phyloP scores from a whole-genome alignment of 2,888 invertebrate genomes.

The Aquatica leii region DNA sequence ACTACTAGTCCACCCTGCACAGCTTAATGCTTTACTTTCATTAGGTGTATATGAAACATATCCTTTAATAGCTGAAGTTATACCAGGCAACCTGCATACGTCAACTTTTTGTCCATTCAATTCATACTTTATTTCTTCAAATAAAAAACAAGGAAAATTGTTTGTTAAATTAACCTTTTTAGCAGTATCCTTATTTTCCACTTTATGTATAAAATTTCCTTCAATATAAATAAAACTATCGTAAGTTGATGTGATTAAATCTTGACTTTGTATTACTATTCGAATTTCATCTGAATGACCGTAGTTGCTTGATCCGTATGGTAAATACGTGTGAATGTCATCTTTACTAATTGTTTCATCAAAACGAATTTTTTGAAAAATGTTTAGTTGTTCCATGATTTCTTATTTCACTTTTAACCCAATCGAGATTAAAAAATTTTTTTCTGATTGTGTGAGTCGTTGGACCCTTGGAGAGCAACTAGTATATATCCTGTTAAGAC shows the following conservation, averaged over 20 bases:
- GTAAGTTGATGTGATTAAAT: neutral
- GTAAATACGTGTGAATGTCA: neutral
- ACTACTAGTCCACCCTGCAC: neutral
- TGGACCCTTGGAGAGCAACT: too few species aligned
- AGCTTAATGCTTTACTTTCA: neutral
- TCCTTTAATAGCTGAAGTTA: constrained; percentile 10
- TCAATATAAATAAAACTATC: neutral
- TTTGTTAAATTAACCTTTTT: neutral
- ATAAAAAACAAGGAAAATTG: too few species aligned
- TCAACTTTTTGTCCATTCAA: constrained; percentile 29
- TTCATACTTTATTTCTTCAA: constrained; percentile 36
- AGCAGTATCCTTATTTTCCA: neutral
- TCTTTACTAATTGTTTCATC: neutral
- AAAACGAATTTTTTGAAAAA: constrained; percentile 2
- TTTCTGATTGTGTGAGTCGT: neutral
- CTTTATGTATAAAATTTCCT: neutral
- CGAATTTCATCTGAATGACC: constrained; percentile 2
- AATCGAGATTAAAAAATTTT: constrained; percentile 1
- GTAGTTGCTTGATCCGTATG: constrained; percentile 4
- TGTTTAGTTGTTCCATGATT: neutral
- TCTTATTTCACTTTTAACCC: neutral
- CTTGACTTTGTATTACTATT: constrained; percentile 11
- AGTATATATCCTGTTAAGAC: too few species aligned
- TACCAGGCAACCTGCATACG: constrained; percentile 20
- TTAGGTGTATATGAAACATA: neutral